These are phyloP conservation scores for Cheilosia pagana DNA, from an alignment of 2,888 invertebrate species.

Conservation along the genomic window DNA sequence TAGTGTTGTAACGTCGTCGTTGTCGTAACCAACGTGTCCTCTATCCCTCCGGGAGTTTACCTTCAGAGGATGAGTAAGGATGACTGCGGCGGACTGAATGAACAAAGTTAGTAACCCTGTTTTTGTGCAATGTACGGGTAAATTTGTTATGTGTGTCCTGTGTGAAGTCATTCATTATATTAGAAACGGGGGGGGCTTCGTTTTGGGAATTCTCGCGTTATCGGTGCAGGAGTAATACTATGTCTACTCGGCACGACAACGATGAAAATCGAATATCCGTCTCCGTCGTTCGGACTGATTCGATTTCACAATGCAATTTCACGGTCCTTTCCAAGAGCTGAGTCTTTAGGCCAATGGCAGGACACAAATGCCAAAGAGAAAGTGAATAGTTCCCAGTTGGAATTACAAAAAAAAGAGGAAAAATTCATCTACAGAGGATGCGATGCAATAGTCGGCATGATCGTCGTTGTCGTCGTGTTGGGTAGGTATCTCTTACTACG, in stretches of 20 bases:
- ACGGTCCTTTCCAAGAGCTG: conserved; percentile 77
- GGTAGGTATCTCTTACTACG: no score
- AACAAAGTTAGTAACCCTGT: conserved; percentile 38
- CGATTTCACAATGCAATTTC: conserved; percentile 83
- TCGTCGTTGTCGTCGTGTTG: conserved; percentile 18
- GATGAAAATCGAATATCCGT: conserved; percentile 81
- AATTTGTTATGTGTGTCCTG: conserved; percentile 45
- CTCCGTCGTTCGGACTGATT: conserved; percentile 81
- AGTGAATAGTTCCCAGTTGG: conserved; percentile 47
- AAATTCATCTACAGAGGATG: neutral
- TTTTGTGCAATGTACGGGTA: conserved; percentile 44
- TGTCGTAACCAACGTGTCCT: conserved; percentile 45
- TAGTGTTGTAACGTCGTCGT: conserved; percentile 43
- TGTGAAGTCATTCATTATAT: conserved; percentile 63
- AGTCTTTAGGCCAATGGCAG: conserved; percentile 64
- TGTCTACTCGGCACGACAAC: conserved; percentile 41
- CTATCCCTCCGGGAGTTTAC: conserved; percentile 53
- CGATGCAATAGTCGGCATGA: neutral
- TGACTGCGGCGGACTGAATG: conserved; percentile 6
- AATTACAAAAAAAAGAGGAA: conserved; percentile 20
- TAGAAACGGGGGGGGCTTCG: conserved; percentile 62
- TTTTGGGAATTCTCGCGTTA: conserved; percentile 70
- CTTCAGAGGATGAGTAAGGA: conserved; percentile 19
- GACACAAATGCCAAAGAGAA: conserved; percentile 63
- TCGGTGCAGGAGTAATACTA: conserved; percentile 40